Evolutionary conservation across 1,140 invertebrate species (phyloP).

Genomic region (Pectinophora gossypiella): DNA sequence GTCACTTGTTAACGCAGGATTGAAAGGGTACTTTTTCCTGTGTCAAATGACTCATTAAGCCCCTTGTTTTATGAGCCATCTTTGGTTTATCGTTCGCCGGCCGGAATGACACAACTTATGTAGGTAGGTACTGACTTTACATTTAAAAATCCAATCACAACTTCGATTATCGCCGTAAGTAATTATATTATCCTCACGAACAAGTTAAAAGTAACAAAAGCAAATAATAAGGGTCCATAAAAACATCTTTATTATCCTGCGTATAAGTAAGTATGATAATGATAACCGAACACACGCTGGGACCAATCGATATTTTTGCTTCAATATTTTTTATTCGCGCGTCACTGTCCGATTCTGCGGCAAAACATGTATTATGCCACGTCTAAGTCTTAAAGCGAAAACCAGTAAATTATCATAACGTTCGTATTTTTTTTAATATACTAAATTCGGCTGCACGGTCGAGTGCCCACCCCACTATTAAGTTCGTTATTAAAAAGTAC

Average conservation of each 20-base stretch:
- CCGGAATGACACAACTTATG: too few species aligned
- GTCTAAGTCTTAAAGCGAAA: slow-evolving; percentile 1
- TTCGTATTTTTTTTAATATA: background rate
- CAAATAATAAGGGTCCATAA: slow-evolving; percentile 9
- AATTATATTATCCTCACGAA: background rate
- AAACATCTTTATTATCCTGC: slow-evolving; percentile 23
- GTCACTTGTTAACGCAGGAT: slow-evolving; percentile 51
- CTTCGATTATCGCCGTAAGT: background rate
- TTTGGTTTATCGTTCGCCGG: background rate
- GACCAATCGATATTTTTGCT: slow-evolving; percentile 33
- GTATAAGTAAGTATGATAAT: slow-evolving; percentile 18
- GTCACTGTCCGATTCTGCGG: background rate
- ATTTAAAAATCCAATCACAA: background rate
- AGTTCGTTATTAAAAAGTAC: slow-evolving; percentile 2
- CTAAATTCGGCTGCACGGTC: slow-evolving; percentile 18
- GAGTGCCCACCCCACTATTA: slow-evolving; percentile 16
- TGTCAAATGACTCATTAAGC: too few species aligned
- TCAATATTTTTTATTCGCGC: slow-evolving; percentile 24
- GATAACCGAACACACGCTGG: slow-evolving; percentile 29
- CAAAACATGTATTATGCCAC: background rate
- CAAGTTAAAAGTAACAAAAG: background rate
- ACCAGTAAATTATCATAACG: background rate
- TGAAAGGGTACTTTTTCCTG: too few species aligned
- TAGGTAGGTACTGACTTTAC: too few species aligned
- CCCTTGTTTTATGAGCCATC: too few species aligned